Evolutionary conservation across 2,888 invertebrate species (phyloP).

Genomic region (Chrysomela aeneicollis): DNA sequence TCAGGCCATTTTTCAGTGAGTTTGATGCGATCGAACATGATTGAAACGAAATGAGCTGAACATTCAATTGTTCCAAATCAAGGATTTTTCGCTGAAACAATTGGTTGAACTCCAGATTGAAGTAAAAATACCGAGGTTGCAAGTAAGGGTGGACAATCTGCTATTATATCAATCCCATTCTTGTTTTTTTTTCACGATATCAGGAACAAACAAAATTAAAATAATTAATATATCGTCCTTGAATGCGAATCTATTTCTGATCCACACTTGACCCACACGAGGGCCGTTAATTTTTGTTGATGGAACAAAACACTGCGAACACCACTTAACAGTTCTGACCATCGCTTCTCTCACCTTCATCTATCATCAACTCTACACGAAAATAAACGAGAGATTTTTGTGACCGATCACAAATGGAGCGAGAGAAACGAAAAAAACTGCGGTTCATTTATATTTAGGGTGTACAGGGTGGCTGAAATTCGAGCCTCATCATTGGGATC

Average conservation of each 20-base stretch:
- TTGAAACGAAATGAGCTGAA: too few species aligned
- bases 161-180: too few species aligned
- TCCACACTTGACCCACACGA: constrained; percentile 15
- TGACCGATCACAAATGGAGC: not conserved
- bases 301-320: constrained; percentile 21
- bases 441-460: not conserved
- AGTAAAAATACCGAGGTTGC: too few species aligned
- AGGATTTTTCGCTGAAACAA: too few species aligned
- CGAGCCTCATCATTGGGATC: too few species aligned
- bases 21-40: too few species aligned
- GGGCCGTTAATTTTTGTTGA: constrained; percentile 9
- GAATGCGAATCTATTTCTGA: constrained; percentile 10
- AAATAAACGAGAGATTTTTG: constrained; percentile 7
- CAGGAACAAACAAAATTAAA: not conserved
- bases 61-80: too few species aligned
- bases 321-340: not conserved
- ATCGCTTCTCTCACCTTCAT: not conserved
- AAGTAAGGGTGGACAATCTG: too few species aligned
- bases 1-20: too few species aligned
- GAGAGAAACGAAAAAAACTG: not conserved
- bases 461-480: too few species aligned
- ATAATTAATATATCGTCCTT: not conserved
- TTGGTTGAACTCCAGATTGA: too few species aligned
- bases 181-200: not conserved
- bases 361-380: constrained; percentile 1